These are phyloP conservation scores for Malthinus flaveolus DNA, from an alignment of 2,888 invertebrate species.

Conservation along the genomic window DNA sequence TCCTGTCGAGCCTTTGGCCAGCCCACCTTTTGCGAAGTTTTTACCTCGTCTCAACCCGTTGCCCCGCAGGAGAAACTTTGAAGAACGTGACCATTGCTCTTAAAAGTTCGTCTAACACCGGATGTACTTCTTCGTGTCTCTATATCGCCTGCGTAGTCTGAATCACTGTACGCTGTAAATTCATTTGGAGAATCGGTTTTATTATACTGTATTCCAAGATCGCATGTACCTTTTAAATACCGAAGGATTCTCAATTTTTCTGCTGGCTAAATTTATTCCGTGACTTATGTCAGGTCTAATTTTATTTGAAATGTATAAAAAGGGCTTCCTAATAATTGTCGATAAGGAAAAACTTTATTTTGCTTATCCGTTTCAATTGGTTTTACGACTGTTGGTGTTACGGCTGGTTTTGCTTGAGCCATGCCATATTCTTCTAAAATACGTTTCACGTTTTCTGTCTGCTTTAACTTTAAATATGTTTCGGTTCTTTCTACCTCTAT, in stretches of 20 bases:
- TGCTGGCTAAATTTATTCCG: neutral
- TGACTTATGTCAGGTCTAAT: neutral
- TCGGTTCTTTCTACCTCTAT: neutral
- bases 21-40: too few species aligned
- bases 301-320: too few species aligned
- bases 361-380: neutral
- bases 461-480: too few species aligned
- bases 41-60: too few species aligned
- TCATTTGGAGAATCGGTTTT: neutral
- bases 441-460: too few species aligned
- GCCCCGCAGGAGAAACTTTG: too few species aligned
- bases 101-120: neutral
- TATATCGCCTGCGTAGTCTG: neutral
- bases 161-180: neutral
- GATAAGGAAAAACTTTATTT: slow-evolving; percentile 1
- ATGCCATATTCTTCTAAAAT: too few species aligned
- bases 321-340: neutral
- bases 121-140: neutral
- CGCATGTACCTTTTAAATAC: neutral
- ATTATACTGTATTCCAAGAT: neutral
- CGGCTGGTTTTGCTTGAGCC: too few species aligned
- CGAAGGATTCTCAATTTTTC: neutral
- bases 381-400: too few species aligned
- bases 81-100: too few species aligned
- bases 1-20: too few species aligned